These are phyloP conservation scores for Champsocephalus gunnari DNA, from an alignment of 2,797 vertebrate genomes.

Conservation along the genomic window DNA sequence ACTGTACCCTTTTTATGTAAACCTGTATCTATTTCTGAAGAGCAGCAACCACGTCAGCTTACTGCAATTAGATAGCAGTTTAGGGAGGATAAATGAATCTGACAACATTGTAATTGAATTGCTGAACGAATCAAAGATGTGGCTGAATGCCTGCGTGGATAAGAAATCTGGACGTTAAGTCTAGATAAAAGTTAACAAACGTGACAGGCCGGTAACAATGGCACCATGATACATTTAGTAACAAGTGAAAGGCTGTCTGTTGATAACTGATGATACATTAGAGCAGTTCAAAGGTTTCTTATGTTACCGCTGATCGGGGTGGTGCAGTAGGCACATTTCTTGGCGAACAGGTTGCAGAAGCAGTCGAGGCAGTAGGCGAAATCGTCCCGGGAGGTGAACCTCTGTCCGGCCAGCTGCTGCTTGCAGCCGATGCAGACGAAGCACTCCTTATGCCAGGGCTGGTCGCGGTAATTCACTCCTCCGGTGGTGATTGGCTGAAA, in stretches of 20 bases:
- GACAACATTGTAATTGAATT: too few relatives aligned
- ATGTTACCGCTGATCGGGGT: conserved; percentile 88
- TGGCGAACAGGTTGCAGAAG: conserved; percentile 94
- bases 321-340: conserved; percentile 93
- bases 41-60: too few relatives aligned
- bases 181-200: too few relatives aligned
- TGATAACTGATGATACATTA: too few relatives aligned
- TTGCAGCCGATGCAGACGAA: conserved; percentile 93
- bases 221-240: background rate
- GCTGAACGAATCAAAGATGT: too few relatives aligned
- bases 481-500: conserved; percentile 91
- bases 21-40: too few relatives aligned
- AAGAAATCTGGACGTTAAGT: too few relatives aligned
- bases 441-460: conserved; percentile 96
- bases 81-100: too few relatives aligned
- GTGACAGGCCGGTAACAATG: background rate
- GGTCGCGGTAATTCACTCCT: conserved; percentile 93
- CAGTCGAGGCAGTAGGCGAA: conserved; percentile 93
- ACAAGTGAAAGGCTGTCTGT: background rate
- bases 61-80: too few relatives aligned
- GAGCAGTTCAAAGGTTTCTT: too few relatives aligned
- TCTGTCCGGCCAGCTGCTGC: conserved; percentile 91
- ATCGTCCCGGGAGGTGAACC: conserved; percentile 94
- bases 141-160: too few relatives aligned
- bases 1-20: too few relatives aligned